Base-by-base conservation (phyloP, 2,888 invertebrate genomes). In the Molanna angustata region DNA sequence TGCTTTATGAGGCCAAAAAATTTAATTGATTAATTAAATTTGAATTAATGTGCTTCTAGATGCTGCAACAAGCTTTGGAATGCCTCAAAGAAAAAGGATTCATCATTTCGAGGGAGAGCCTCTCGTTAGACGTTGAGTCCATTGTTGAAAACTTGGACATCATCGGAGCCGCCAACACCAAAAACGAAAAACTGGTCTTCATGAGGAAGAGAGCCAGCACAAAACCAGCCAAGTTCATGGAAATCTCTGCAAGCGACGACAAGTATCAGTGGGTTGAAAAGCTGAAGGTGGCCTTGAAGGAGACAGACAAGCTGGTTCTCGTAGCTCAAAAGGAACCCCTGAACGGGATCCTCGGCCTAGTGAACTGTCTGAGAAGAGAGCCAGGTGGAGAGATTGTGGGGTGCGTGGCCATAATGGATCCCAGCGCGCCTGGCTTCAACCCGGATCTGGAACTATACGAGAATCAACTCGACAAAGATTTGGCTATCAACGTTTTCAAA, bases 271-370 rank as follows among this genome's bases (percentile, higher is more conserved):
- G 84, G 84, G 65, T 84, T 16, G 72, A 78, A 39, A 69, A 72
- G 62, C 66, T 66, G 58, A 79, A 70, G 60, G 75, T 76, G 49
- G 73, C 76, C 33, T 62, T 69, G 0, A 69, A 72, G 49, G 68
- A 69, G 21, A 70, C 71, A 0, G 70, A 73, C 11, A 80, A 81
- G 62, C 68, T 87, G 1, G 72, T 88, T 1, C 66, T 94, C 1
- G 81, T 88, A 14, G 74, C 83, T 1, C 81, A 86, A 66, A 80
- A 83, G 59, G 83, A 86, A 49, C 74, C 78, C 2, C 72, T 83
- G 4, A 90, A 80, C 65, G 98, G 98, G 11, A 74, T 95, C 1
- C 67, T 94, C 17, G 98, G 97, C n/a, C 71, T 96, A 48, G 83
- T 90, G 0, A 94, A 94, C 63, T 95, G 95, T 68, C 68, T 97